Evolutionary conservation across 2,888 invertebrate genomes (phyloP), one percentile per base, ranked within the genome.

Genomic region (Pammene aurita): DNA sequence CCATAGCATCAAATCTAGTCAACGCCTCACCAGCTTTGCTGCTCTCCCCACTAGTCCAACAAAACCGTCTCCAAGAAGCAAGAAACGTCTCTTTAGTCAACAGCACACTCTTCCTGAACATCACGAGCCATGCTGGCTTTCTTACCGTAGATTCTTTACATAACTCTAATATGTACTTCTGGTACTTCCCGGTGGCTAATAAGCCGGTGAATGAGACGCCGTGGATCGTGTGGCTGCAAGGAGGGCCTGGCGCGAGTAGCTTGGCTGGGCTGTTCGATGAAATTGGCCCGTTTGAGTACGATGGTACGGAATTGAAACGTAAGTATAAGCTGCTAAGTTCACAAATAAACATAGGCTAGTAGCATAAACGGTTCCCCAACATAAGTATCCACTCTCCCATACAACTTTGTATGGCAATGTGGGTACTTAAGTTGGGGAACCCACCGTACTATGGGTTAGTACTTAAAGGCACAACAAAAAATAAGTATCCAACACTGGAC

Each of bases 141-240:
- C 77, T 93, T 46, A 97, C 96, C 0, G 96, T 97, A 0, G 94
- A 97, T 79, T 94, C 96, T 81, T 83, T 89, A 10, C 94, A 92
- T 77, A 93, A 95, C 79, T 96, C 96, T 0, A 96, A 97, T 82
- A 85, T 96, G 77, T 97, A 96, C 90, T 97, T 97, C 87, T 97
- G 97, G 97, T 97, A 95, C 80, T 96, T 97, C 80, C 96, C 96
- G 0, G 84, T 83, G n/a, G 74, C 74, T n/a, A 77, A 77, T 50
- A 88, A 86, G 73, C 84, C 87, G 0, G 74, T 82, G 9, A 77
- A 77, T n/a, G 78, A 82, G 42, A 84, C 86, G 4, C 97, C 97
- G 0, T 90, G 97, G 78, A 93, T 97, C 42, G 94, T 98, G 71
- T 98, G 97, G 97, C 89, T 98, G 13, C 96, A 97, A 93, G 97